Base-by-base conservation (phyloP, 2,113 vertebrate genomes). In the Neotoma lepida region DNA sequence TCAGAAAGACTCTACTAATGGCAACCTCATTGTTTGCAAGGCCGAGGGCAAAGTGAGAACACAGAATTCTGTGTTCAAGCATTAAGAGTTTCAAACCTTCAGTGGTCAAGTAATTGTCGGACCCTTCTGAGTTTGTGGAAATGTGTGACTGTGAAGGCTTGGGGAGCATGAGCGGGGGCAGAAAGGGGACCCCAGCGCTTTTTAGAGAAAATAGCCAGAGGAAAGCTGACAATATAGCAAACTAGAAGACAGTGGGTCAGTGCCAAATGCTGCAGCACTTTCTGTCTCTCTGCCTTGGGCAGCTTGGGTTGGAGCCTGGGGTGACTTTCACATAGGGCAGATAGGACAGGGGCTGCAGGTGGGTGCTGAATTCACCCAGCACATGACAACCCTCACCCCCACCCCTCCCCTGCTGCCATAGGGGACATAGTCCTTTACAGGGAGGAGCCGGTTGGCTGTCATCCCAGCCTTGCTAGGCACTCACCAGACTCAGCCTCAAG, bases 121-220 rank as follows among this genome's bases (percentile, higher is more conserved):
- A 28, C 4, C 39, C 41, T 28, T 61, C 30, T 1, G 35, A 33
- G 80, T 18, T 20, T 1, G 0, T 13, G n/a, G 14, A 9, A 14
- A 61, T 22, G 2, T 56, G 77, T 26, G 26, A 12, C 30, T 5
- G 13, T 0, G 0, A 9, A 54, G 30, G 64, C 39, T 71, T 4
- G 4, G 4, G 64, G 10, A 46, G 35, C 28, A 15, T 30, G 13
- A 39, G 54, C n/a, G 17, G 2, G 39, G 85, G 18, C n/a, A 49
- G 94, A 46, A 68, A 88, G 51, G 90, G 3, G 46, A 46, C 33
- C n/a, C 20, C 39, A 44, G 44, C 17, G 6, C 46, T 73, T 18
- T 33, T 41, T 88, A 68, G 73, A 95, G 86, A 87, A 94, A 96
- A 91, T 26, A 95, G 68, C 85, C 22, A 28, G 46, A 74, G 44